Conservation (phyloP, 2,888 invertebrate genomes). For the Lycophotia porphyrea region DNA sequence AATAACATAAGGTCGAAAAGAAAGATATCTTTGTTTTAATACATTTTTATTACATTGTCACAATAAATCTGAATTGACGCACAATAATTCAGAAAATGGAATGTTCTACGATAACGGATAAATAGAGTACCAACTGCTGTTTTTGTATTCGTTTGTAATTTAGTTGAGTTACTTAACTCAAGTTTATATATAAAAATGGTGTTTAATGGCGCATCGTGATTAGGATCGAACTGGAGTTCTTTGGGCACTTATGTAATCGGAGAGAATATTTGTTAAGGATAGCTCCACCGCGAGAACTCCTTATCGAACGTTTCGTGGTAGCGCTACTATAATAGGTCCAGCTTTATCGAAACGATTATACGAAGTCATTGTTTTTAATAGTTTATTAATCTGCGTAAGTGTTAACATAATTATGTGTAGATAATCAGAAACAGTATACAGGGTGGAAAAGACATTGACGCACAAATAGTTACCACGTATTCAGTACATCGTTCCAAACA, state of each 20-base stretch:
- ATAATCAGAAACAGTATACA: not conserved
- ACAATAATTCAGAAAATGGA: slow-evolving; percentile 43
- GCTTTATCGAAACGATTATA: not conserved
- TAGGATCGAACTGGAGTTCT: not conserved
- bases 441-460: not conserved
- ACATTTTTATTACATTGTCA: slow-evolving; percentile 31
- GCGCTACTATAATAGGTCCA: not conserved
- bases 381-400: slow-evolving; percentile 9
- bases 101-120: slow-evolving; percentile 45
- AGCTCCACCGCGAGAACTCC: not conserved
- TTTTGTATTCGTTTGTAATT: slow-evolving; percentile 1
- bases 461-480: not conserved
- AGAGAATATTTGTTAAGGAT: not conserved
- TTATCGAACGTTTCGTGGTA: not conserved
- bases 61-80: slow-evolving; percentile 47
- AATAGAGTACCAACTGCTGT: slow-evolving; percentile 20
- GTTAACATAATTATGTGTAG: not conserved
- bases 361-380: slow-evolving; percentile 38
- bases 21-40: slow-evolving; percentile 26
- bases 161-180: slow-evolving; percentile 2
- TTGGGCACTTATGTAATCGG: not conserved
- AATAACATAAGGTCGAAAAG: slow-evolving; percentile 39
- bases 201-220: not conserved
- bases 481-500: not conserved
- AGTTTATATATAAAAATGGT: slow-evolving; percentile 25